Percentiles rank a stretch among this genome's conserved stretches.
phyloP scores from a whole-genome alignment of 2,113 vertebrate species.

The Brachyistius frenatus region DNA sequence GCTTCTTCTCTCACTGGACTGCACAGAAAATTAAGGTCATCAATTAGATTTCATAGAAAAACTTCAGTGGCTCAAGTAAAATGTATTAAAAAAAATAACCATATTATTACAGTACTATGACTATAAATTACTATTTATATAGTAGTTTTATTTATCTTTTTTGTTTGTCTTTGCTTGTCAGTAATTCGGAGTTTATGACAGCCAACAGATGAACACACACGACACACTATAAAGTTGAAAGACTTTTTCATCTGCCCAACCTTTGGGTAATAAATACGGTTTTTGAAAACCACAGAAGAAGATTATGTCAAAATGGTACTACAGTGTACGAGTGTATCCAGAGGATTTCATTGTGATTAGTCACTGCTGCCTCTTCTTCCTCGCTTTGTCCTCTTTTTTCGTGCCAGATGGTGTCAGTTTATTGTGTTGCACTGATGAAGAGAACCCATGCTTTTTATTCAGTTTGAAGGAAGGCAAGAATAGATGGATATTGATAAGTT shows the following conservation, averaged over 20 bases:
- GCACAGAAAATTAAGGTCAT: neutral
- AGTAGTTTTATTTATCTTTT: neutral
- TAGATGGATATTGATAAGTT: slow-evolving; percentile 72
- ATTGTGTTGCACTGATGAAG: slow-evolving; percentile 63
- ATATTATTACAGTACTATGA: neutral
- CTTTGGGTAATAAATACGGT: slow-evolving; percentile 16
- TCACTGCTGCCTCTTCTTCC: slow-evolving; percentile 40
- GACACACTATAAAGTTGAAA: slow-evolving; percentile 10
- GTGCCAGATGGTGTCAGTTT: slow-evolving; percentile 58
- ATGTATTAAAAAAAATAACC: neutral
- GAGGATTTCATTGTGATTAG: slow-evolving; percentile 45
- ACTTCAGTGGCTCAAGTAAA: neutral
- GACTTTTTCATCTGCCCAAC: neutral
- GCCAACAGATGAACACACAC: neutral
- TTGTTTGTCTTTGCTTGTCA: neutral
- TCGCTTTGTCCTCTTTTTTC: slow-evolving; percentile 28
- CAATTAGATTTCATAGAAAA: neutral
- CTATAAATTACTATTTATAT: neutral
- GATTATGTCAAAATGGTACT: slow-evolving; percentile 35
- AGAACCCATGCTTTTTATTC: slow-evolving; percentile 62
- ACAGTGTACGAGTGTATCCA: slow-evolving; percentile 18
- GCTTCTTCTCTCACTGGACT: neutral
- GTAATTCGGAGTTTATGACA: neutral
- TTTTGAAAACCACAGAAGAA: slow-evolving; percentile 50
- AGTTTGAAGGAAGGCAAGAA: slow-evolving; percentile 58